These are phyloP conservation scores for Pygmarrhopalites habei DNA, from an alignment of 1,140 invertebrate genomes.

Conservation along the genomic window DNA sequence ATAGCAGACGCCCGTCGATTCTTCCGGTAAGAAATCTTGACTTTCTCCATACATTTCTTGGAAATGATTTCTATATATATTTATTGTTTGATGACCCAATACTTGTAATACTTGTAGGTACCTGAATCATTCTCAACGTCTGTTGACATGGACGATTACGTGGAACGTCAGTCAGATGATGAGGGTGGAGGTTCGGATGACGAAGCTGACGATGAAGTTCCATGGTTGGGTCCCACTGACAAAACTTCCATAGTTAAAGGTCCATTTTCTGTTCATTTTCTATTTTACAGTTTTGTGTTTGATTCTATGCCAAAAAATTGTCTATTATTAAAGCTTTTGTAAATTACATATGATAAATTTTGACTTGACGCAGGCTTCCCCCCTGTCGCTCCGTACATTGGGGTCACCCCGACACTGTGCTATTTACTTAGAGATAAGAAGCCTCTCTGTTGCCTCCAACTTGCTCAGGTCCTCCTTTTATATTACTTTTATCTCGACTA, in stretches of 20 bases:
- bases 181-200: constrained; percentile 71
- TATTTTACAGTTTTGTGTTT: neutral
- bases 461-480: constrained; percentile 71
- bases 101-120: no score
- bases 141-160: constrained; percentile 31
- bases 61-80: no score
- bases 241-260: constrained; percentile 86
- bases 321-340: neutral
- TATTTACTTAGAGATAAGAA: constrained; percentile 94
- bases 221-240: constrained; percentile 72
- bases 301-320: no score
- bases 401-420: constrained; percentile 91
- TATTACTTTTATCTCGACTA: no score
- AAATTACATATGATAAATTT: neutral
- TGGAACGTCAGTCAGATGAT: constrained; percentile 57
- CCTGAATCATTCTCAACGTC: constrained; percentile 64
- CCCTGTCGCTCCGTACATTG: constrained; percentile 93
- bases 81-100: no score
- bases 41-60: no score
- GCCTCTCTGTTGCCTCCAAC: constrained; percentile 86
- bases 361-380: no score
- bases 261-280: neutral
- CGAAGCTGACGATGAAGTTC: constrained; percentile 78
- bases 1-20: constrained; percentile 75
- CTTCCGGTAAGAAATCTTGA: no score